phyloP scores from a whole-genome alignment of 2,113 vertebrate species.

The Plestiodon gilberti region DNA sequence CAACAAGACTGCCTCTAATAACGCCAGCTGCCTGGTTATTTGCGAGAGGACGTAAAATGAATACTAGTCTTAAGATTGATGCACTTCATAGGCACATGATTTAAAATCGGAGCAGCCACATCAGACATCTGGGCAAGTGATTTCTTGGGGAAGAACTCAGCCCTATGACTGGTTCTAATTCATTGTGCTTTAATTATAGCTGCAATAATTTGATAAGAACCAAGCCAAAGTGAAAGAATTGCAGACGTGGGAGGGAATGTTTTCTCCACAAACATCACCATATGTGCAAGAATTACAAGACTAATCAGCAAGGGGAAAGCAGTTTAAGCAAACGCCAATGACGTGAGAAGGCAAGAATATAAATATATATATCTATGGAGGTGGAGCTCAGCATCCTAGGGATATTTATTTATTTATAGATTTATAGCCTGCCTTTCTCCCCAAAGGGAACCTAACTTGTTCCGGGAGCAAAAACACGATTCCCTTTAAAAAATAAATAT shows the following conservation, averaged over 20 bases:
- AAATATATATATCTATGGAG: slow-evolving; percentile 50
- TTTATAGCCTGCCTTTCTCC: no score
- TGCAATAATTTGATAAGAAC: slow-evolving; percentile 71
- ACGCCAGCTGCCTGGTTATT: slow-evolving; percentile 28
- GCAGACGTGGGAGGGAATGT: slow-evolving; percentile 52
- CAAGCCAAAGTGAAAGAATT: slow-evolving; percentile 65
- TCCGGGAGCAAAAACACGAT: background rate
- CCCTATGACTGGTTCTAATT: slow-evolving; percentile 53
- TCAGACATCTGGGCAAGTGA: slow-evolving; percentile 60
- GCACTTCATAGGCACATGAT: slow-evolving; percentile 47
- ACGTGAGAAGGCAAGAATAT: slow-evolving; percentile 56
- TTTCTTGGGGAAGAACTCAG: slow-evolving; percentile 58
- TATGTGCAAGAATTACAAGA: slow-evolving; percentile 64
- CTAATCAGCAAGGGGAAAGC: slow-evolving; percentile 58
- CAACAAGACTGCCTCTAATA: slow-evolving; percentile 23
- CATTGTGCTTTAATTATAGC: slow-evolving; percentile 58
- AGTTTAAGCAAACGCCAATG: slow-evolving; percentile 53
- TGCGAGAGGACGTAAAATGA: slow-evolving; percentile 50
- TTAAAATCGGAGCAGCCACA: slow-evolving; percentile 59
- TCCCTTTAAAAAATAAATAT: background rate
- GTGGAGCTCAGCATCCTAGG: slow-evolving; percentile 44
- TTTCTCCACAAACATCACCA: slow-evolving; percentile 62
- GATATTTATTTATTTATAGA: no score
- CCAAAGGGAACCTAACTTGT: slow-evolving; percentile 17
- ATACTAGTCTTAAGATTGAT: slow-evolving; percentile 35